Percentiles rank a stretch among this genome's conserved stretches.
Evolutionary conservation across 2,888 invertebrate species (phyloP).

Genomic region (Luperina nickerlii): DNA sequence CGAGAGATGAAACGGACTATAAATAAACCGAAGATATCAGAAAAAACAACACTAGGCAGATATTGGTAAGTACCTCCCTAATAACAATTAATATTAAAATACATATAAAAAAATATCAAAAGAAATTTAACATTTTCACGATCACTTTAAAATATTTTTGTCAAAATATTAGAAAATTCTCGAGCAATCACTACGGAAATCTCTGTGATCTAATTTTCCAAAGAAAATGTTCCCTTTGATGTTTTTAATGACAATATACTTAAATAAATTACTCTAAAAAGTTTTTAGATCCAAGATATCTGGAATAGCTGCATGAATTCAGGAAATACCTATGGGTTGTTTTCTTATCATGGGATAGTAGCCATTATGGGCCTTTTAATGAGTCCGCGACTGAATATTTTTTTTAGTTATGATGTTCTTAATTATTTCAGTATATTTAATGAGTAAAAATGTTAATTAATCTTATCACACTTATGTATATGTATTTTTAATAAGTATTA

Average conservation of each 20-base stretch:
- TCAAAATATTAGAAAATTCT: constrained; percentile 12
- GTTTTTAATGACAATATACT: constrained; percentile 54
- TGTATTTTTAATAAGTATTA: background rate
- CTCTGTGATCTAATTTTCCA: constrained; percentile 49
- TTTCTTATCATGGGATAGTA: constrained; percentile 3
- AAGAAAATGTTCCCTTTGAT: constrained; percentile 59
- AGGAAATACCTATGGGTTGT: background rate
- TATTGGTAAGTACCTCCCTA: constrained; percentile 43
- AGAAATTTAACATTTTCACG: background rate
- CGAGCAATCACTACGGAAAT: constrained; percentile 17
- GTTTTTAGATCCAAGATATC: constrained; percentile 45
- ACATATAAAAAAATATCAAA: constrained; percentile 14
- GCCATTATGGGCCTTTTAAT: constrained; percentile 3
- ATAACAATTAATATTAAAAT: background rate
- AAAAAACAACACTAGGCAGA: constrained; percentile 65
- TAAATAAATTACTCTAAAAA: constrained; percentile 50
- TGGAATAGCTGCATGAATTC: constrained; percentile 27
- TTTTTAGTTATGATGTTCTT: background rate
- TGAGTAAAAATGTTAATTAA: background rate
- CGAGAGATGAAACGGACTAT: constrained; percentile 76
- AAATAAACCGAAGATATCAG: constrained; percentile 76
- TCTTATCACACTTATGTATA: no score
- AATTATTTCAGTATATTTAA: background rate
- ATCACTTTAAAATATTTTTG: constrained; percentile 2
- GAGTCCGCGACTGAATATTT: background rate